These are phyloP conservation scores for Invenusta paracnida DNA, from an alignment of 2,888 invertebrate genomes.

Conservation along the genomic window DNA sequence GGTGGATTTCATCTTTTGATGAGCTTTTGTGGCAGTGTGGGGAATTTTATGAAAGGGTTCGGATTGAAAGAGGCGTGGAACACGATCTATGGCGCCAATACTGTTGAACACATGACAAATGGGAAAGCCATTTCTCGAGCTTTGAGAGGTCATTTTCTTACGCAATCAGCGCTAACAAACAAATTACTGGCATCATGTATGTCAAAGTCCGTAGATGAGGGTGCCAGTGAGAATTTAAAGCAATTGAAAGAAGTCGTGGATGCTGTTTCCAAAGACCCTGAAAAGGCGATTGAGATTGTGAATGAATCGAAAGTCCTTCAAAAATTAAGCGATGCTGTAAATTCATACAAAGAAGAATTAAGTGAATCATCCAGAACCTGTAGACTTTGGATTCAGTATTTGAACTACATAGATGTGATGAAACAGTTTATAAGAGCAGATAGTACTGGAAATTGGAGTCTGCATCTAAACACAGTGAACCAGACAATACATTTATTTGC, in stretches of 20 bases:
- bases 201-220: not conserved
- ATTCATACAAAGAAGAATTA: not conserved
- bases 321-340: too few species aligned
- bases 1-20: conserved; percentile 15
- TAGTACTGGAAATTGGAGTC: not conserved
- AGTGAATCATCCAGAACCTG: not conserved
- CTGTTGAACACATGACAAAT: conserved; percentile 1
- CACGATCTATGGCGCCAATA: conserved; percentile 7
- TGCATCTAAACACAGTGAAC: not conserved
- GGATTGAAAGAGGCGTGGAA: conserved; percentile 1
- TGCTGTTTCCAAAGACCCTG: not conserved
- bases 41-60: conserved; percentile 7
- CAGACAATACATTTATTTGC: not conserved
- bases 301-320: too few species aligned
- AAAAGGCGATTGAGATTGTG: too few species aligned
- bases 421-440: not conserved
- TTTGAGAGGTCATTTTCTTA: conserved; percentile 9
- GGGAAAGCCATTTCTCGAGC: not conserved
- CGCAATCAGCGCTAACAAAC: not conserved
- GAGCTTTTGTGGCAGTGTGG: conserved; percentile 14
- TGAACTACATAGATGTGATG: not conserved
- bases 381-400: not conserved
- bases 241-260: not conserved
- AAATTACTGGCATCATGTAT: not conserved
- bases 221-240: not conserved